phyloP scores from a whole-genome alignment of 2,888 invertebrate genomes.

The Diaprepes abbreviatus region DNA sequence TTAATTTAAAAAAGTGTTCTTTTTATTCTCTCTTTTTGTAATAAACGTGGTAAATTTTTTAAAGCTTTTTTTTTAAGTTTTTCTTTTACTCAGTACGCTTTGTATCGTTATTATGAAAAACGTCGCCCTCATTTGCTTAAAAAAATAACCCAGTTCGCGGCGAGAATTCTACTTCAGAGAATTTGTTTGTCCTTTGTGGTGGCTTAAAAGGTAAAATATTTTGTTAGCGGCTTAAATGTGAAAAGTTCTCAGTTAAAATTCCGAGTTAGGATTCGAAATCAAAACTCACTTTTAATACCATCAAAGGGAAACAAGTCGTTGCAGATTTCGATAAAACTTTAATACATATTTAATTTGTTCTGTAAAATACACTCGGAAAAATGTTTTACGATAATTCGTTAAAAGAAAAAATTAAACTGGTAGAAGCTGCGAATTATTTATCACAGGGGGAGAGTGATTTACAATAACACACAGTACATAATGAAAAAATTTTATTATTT shows the following conservation, averaged over 20 bases:
- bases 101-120: constrained; percentile 21
- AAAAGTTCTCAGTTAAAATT: constrained; percentile 20
- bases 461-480: no score
- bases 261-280: constrained; percentile 8
- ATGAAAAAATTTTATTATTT: no score
- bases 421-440: no score
- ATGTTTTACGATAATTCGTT: background rate
- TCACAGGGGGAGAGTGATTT: no score
- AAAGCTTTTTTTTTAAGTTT: background rate
- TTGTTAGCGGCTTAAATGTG: constrained; percentile 32
- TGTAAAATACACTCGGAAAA: background rate
- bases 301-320: constrained; percentile 15
- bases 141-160: constrained; percentile 35
- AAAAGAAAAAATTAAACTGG: no score
- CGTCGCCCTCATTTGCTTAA: constrained; percentile 36
- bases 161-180: constrained; percentile 15
- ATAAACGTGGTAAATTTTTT: no score
- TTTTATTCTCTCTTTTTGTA: no score
- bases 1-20: no score
- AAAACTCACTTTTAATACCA: constrained; percentile 14
- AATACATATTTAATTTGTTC: constrained; percentile 14
- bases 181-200: constrained; percentile 36
- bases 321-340: constrained; percentile 16
- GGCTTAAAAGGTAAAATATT: constrained; percentile 43
- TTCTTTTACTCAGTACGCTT: constrained; percentile 5